A percentile compares a stretch with the other conserved stretches of the same genome.
These are phyloP conservation scores for Gymnoscelis rufifasciata DNA, from an alignment of 2,888 invertebrate genomes.

Conservation along the genomic window DNA sequence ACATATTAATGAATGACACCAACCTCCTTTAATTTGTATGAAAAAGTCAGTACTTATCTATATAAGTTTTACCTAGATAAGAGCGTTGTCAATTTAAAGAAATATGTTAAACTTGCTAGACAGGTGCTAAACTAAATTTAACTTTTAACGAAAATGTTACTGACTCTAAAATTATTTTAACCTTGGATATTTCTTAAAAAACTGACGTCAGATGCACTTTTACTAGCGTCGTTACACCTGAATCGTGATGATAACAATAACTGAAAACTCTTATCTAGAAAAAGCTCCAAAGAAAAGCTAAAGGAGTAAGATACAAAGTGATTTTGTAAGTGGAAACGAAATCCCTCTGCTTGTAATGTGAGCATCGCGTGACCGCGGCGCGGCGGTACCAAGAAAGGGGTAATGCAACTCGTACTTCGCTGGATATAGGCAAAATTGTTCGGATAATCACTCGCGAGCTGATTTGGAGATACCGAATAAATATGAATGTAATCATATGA, in stretches of 20 bases:
- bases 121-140: too few species aligned
- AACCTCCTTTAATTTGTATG: too few species aligned
- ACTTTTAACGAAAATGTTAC: too few species aligned
- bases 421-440: slow-evolving; percentile 28
- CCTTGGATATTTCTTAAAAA: slow-evolving; percentile 6
- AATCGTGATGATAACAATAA: slow-evolving; percentile 24
- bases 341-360: slow-evolving; percentile 67
- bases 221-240: slow-evolving; percentile 10
- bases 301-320: slow-evolving; percentile 65
- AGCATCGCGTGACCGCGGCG: slow-evolving; percentile 65
- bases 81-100: too few species aligned
- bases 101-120: too few species aligned
- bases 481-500: not conserved
- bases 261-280: slow-evolving; percentile 20
- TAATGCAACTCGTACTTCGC: slow-evolving; percentile 50
- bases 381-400: slow-evolving; percentile 42
- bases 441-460: slow-evolving; percentile 6
- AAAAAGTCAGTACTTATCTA: too few species aligned
- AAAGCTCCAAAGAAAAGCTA: slow-evolving; percentile 30
- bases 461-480: not conserved
- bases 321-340: slow-evolving; percentile 73
- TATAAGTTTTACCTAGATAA: too few species aligned
- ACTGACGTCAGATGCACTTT: slow-evolving; percentile 6
- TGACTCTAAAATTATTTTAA: too few species aligned
- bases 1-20: too few species aligned